phyloP scores from a whole-genome alignment of 2,113 vertebrate genomes.

The Corvus cornix region DNA sequence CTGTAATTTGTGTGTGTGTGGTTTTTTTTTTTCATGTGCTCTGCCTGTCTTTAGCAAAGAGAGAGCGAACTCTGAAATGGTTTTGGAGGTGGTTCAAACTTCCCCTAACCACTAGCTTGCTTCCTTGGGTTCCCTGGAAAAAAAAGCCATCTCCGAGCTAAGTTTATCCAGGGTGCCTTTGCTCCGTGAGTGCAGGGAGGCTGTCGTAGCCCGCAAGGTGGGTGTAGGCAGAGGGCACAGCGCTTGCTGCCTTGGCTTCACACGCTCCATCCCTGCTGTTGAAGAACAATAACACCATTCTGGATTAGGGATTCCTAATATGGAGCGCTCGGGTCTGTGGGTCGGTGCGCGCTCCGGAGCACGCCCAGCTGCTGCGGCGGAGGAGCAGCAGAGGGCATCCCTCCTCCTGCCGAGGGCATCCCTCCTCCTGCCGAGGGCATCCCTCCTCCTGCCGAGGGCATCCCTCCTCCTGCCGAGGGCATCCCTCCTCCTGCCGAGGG shows the following conservation, averaged over 20 bases:
- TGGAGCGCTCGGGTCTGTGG: background rate
- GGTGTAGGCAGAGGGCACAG: background rate
- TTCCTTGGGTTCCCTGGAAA: background rate
- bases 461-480: too few relatives aligned
- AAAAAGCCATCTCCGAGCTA: background rate
- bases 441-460: background rate
- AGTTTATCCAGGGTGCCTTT: background rate
- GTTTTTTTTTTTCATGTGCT: background rate
- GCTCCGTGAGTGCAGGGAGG: background rate
- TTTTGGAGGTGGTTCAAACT: slow-evolving; percentile 30
- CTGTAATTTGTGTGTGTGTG: background rate
- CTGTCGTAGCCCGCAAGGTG: background rate
- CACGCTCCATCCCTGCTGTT: background rate
- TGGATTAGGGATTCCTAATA: slow-evolving; percentile 51
- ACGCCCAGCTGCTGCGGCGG: background rate
- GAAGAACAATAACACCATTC: slow-evolving; percentile 40
- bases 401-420: slow-evolving; percentile 50
- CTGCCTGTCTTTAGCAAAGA: background rate
- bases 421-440: background rate
- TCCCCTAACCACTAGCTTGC: background rate
- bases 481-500: too few relatives aligned
- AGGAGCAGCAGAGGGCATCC: slow-evolving; percentile 62
- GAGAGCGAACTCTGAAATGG: background rate
- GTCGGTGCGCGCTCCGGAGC: background rate
- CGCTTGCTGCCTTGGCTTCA: background rate